Percentiles rank a stretch among this genome's conserved stretches.
These are phyloP conservation scores for Esperia sulphurella DNA, from an alignment of 2,888 invertebrate species.

Conservation along the genomic window DNA sequence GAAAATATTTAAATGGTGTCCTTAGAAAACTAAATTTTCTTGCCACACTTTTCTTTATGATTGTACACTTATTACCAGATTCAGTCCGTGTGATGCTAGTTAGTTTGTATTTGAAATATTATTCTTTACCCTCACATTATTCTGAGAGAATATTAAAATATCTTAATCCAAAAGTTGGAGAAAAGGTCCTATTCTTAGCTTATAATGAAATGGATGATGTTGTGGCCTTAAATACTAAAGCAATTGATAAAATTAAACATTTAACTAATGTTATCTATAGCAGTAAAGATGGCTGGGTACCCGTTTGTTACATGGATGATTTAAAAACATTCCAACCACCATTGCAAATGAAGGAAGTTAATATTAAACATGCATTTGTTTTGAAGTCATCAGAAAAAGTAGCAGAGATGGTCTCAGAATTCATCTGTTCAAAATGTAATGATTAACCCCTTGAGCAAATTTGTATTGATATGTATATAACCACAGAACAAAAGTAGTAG, in stretches of 20 bases:
- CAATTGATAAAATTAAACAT: conserved; percentile 82
- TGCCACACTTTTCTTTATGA: conserved; percentile 56
- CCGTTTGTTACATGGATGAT: conserved; percentile 83
- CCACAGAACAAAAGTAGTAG: no score
- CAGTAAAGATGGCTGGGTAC: conserved; percentile 90
- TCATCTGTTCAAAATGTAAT: conserved; percentile 23
- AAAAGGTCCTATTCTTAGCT: conserved; percentile 85
- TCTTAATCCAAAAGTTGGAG: conserved; percentile 77
- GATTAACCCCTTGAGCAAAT: no score
- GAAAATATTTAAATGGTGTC: conserved; percentile 82
- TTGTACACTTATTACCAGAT: conserved; percentile 72
- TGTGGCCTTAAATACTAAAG: conserved; percentile 80
- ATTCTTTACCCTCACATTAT: conserved; percentile 71
- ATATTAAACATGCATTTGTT: conserved; percentile 88
- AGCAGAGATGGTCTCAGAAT: conserved; percentile 59
- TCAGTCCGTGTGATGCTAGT: conserved; percentile 72
- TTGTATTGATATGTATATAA: no score
- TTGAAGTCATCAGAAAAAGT: conserved; percentile 81
- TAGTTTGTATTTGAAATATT: conserved; percentile 73
- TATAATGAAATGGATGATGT: conserved; percentile 90
- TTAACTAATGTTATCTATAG: conserved; percentile 85
- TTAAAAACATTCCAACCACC: conserved; percentile 62
- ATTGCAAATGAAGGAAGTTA: conserved; percentile 43
- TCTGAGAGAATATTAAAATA: conserved; percentile 75
- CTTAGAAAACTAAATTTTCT: conserved; percentile 58